Evolutionary conservation across 2,797 vertebrate genomes (phyloP).

Genomic region (Tokudaia tokunoshimensis): DNA sequence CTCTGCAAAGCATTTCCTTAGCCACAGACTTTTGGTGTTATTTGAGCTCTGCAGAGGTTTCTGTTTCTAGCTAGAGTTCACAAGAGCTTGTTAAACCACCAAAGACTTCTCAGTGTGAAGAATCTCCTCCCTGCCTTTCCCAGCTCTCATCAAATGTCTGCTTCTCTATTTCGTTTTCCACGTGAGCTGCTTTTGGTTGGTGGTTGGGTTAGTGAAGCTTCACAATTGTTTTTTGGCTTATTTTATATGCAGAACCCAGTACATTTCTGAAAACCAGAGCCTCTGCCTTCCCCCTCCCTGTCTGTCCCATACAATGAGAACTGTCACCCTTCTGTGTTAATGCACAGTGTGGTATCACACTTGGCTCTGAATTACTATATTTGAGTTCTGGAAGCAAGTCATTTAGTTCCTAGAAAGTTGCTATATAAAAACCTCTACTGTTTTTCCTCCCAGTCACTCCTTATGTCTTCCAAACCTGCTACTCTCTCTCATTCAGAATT

Average conservation of each 20-base stretch:
- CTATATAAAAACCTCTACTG: not conserved
- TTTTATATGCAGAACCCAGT: not conserved
- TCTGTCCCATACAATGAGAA: not conserved
- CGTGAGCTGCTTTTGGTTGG: conserved; percentile 31
- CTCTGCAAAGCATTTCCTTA: conserved; percentile 29
- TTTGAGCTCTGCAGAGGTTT: conserved; percentile 39
- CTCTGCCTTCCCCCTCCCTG: not conserved
- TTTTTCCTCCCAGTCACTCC: not conserved
- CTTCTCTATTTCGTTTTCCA: conserved; percentile 60
- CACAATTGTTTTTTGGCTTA: conserved; percentile 26
- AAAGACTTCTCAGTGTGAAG: not conserved
- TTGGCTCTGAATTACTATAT: not conserved
- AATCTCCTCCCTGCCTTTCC: not conserved
- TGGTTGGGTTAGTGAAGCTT: conserved; percentile 23
- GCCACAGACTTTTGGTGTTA: not conserved
- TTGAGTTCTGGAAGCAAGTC: conserved; percentile 10
- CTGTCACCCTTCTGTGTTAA: conserved; percentile 12
- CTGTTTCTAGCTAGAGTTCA: conserved; percentile 30
- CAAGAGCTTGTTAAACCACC: conserved; percentile 49
- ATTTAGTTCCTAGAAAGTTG: not conserved
- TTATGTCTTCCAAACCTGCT: conserved; percentile 30
- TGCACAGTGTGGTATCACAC: not conserved
- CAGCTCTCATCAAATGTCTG: not conserved
- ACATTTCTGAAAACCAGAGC: conserved; percentile 45
- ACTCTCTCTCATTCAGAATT: not conserved